Base-by-base conservation (phyloP, 2,113 vertebrate species). In the Scomber japonicus region DNA sequence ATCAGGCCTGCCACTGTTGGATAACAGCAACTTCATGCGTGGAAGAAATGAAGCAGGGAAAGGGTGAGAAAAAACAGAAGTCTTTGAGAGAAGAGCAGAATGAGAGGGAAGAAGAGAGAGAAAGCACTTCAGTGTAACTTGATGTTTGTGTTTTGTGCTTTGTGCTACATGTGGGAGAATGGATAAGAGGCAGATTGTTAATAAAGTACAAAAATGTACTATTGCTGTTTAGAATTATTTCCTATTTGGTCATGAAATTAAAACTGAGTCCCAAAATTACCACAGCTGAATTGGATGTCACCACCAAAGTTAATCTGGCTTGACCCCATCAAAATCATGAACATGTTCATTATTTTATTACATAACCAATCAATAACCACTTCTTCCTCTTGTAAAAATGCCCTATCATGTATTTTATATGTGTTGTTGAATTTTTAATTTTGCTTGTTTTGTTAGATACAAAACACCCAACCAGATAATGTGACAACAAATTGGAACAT, bases 1-100 rank as follows among this genome's bases (percentile, higher is more conserved):
- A 85, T 93, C 89, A 91, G 88, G 81, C 55, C 79, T 69, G 81
- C 88, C 84, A 69, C 82, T 70, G 82, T 56, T 90, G 79, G 88
- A 89, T 83, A 88, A 91, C 76, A 68, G 83, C 80, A 59, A 74
- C 65, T 71, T 77, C 75, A 64, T 84, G 80, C 75, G 61, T 13
- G 81, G 87, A 91, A 88, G 78, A 90, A 89, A 81, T 86, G 81
- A 90, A 71, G 60, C 57, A 61, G 67, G 27, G 21, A 65, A 76
- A 78, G 72, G 75, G 81, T 76, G 75, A 80, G 81, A 77, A 86
- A 84, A 84, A 83, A 80, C 40, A 71, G 60, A 73, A 70, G 31
- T 66, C 54, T 67, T 54, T 51, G 51, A 59, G 50, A 76, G 40
- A 74, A 49, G 16, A 53, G 14, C 44, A 65, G 54, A 77, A 60